phyloP scores from a whole-genome alignment of 2,113 vertebrate species.

The Benitochromis conjunctus region DNA sequence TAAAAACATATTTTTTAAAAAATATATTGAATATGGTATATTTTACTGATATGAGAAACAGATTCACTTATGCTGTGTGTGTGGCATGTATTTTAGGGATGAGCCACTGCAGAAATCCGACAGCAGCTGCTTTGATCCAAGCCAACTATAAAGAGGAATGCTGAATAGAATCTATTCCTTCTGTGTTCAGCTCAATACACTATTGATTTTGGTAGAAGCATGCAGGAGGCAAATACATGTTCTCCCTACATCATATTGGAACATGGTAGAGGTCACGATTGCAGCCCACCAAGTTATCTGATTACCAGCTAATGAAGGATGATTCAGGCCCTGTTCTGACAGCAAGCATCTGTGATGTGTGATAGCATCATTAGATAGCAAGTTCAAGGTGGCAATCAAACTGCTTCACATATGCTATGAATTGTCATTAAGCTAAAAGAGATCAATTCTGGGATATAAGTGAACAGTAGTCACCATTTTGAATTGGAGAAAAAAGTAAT shows the following conservation, averaged over 20 bases:
- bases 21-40: not conserved
- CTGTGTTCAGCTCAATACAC: conserved; percentile 63
- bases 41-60: not conserved
- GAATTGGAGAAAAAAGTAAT: not conserved
- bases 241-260: conserved; percentile 66
- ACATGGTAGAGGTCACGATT: conserved; percentile 28
- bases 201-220: conserved; percentile 73
- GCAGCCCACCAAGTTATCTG: not conserved
- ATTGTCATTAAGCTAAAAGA: not conserved
- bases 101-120: conserved; percentile 17
- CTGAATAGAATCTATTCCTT: conserved; percentile 60
- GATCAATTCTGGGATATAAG: not conserved
- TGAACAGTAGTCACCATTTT: not conserved
- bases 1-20: fast-evolving
- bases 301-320: conserved; percentile 17
- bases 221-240: conserved; percentile 59
- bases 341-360: not conserved
- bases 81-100: not conserved
- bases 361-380: not conserved
- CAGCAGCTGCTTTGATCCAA: conserved; percentile 18
- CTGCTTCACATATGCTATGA: not conserved
- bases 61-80: not conserved
- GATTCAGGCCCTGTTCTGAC: not conserved
- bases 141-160: conserved; percentile 47
- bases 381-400: not conserved